Conservation (phyloP, 2,797 vertebrate species). For the Coracias cyanogaster region DNA sequence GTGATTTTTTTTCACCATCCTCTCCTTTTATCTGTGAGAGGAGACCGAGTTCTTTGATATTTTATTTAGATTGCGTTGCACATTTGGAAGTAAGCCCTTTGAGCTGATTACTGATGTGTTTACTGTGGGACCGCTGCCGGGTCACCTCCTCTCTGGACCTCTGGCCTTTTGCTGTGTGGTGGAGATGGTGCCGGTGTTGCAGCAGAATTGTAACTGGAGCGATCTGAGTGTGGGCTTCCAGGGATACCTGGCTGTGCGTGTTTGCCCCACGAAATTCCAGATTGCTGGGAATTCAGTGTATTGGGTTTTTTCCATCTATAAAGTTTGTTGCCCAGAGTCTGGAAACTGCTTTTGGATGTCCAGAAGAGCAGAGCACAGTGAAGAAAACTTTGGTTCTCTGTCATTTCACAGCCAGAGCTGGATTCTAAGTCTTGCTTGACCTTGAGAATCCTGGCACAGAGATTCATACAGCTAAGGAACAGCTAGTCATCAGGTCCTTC, state of each 20-base stretch:
- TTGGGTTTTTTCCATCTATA: neutral
- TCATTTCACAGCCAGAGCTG: neutral
- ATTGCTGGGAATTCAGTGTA: too few species aligned
- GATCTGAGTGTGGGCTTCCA: neutral
- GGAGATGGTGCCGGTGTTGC: too few species aligned
- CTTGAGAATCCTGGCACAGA: neutral
- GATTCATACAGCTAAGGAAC: neutral
- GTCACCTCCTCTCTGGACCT: neutral
- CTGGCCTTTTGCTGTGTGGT: neutral
- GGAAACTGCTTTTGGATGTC: neutral
- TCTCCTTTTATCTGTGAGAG: neutral
- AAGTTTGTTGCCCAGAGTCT: neutral
- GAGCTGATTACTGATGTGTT: neutral
- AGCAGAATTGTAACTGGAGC: accelerated
- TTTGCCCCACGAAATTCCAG: accelerated
- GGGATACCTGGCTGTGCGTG: accelerated
- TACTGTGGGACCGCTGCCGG: accelerated
- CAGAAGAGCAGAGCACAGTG: neutral
- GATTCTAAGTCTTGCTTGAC: neutral
- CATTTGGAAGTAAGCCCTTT: neutral
- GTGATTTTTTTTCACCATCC: neutral
- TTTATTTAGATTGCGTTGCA: neutral
- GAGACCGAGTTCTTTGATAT: neutral
- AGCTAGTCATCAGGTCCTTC: neutral
- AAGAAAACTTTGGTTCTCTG: neutral